These are phyloP conservation scores for Dilophus febrilis DNA, from an alignment of 2,888 invertebrate species.

Conservation along the genomic window DNA sequence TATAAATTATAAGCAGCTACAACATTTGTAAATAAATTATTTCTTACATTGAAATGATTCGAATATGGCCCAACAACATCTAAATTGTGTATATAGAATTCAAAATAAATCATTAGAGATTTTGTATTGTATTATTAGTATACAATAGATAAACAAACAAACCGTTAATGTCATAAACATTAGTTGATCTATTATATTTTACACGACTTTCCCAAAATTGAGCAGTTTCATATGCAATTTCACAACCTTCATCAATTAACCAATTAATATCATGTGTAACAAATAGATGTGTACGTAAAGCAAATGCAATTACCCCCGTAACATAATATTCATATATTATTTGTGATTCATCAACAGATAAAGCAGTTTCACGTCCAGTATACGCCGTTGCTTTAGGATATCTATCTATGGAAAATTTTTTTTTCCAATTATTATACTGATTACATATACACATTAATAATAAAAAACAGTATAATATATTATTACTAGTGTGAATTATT, in stretches of 20 bases:
- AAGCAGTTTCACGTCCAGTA: conserved; percentile 40
- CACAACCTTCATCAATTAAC: conserved; percentile 33
- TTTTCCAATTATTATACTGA: no score
- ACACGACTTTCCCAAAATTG: conserved; percentile 41
- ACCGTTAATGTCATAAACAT: conserved; percentile 35
- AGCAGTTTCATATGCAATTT: conserved; percentile 37
- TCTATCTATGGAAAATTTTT: conserved; percentile 20
- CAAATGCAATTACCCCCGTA: conserved; percentile 39
- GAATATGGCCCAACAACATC: conserved; percentile 48
- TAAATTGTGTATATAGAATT: no score
- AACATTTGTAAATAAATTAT: conserved; percentile 41
- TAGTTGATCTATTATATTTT: conserved; percentile 31
- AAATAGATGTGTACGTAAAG: conserved; percentile 24
- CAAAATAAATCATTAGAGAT: no score
- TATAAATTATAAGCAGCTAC: conserved; percentile 38
- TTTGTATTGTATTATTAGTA: no score
- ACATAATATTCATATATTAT: conserved; percentile 40
- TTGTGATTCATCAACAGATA: conserved; percentile 39
- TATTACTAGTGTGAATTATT: no score
- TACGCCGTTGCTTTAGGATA: conserved; percentile 46
- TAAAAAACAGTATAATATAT: no score
- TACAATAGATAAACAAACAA: conserved; percentile 14
- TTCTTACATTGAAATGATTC: conserved; percentile 39
- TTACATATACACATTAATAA: no score
- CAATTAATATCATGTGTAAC: conserved; percentile 18